Base-by-base conservation (phyloP, 1,140 invertebrate genomes). In the Tetraneura akinire region DNA sequence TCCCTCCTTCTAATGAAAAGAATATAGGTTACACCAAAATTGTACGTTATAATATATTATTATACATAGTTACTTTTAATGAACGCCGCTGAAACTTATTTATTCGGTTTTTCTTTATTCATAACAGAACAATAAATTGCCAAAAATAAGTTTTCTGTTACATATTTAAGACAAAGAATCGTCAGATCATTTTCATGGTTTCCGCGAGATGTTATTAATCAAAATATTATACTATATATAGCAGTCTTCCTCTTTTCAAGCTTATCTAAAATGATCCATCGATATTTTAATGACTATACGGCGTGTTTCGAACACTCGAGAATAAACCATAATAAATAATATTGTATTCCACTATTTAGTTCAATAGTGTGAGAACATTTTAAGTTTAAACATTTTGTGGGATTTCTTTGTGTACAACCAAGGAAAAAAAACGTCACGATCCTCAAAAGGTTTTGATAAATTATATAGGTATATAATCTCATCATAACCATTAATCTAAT, bases 191-290 rank as follows among this genome's bases (percentile, higher is more conserved):
- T 68, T 26, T 47, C 21, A 68, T 47, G 21, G 42, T 51, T 51
- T 71, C 49, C 9, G 9, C 11, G 47, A 16, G 16, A 3, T 49
- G 23, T 70, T 18, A 51, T 71, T 49, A 71, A 71, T 71, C 45
- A 71, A 49, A 71, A 51, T 51, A 51, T 29, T 51, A 29, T 49
- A 32, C n/a, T 32, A 66, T 29, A 21, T 1, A 32, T 8, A 16
- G 29, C 64, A 42, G 60, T 42, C 13, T 68, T 45, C 16, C 37
- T 68, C 2, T 18, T 10, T 23, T 16, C 9, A 8, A 29, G 47
- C 47, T 29, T 29, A 51, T 29, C 45, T 49, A 51, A 51, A 71
- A 71, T 29, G 16, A 71, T 71, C 23, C 45, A 51, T 71, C 68
- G 26, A 71, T 51, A 71, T 29, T 51, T 18, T 68, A 68, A 64